A percentile compares a stretch with the other conserved stretches of the same genome.
phyloP scores from a whole-genome alignment of 2,113 vertebrate genomes.

The Solea senegalensis region DNA sequence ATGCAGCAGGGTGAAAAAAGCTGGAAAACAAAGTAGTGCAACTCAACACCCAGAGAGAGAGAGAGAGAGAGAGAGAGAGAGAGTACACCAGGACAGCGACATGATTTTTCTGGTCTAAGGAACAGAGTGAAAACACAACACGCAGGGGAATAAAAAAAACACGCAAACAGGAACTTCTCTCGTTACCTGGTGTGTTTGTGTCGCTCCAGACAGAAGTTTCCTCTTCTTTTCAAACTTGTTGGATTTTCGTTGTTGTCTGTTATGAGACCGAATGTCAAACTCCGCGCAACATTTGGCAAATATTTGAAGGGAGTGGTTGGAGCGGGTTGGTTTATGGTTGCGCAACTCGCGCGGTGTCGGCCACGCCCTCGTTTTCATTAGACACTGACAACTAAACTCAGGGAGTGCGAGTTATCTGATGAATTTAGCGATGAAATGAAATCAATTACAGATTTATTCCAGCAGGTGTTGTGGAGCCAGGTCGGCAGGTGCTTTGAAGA shows the following conservation, averaged over 20 bases:
- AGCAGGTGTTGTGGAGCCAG: no score
- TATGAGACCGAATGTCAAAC: not conserved
- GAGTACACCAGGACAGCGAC: not conserved
- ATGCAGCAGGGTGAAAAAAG: no score
- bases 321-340: not conserved
- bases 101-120: not conserved
- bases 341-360: not conserved
- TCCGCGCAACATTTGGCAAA: not conserved
- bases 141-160: fast-evolving
- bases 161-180: no score
- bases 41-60: not conserved
- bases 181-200: slow-evolving; percentile 1
- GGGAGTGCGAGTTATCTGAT: no score
- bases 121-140: not conserved
- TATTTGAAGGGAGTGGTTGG: not conserved
- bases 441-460: no score
- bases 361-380: not conserved
- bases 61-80: no score
- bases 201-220: not conserved
- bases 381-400: no score
- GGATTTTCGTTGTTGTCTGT: not conserved
- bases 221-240: not conserved
- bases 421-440: no score
- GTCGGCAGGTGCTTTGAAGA: no score
- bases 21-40: not conserved